A percentile compares a stretch with the other conserved stretches of the same genome.
These are phyloP conservation scores for Pterostichus niger DNA, from an alignment of 2,888 invertebrate species.

Conservation along the genomic window DNA sequence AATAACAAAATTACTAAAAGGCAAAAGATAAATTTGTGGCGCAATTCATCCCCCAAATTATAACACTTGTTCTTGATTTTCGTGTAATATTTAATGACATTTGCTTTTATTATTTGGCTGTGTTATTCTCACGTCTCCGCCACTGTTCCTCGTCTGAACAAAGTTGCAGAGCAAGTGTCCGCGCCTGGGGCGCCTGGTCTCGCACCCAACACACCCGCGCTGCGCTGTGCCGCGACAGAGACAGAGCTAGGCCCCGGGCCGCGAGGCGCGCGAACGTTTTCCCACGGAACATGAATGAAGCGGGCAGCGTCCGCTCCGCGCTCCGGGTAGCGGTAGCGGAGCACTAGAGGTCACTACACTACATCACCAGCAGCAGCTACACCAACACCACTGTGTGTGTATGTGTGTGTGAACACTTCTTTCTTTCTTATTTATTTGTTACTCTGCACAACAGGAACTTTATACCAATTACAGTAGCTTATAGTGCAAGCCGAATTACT, in stretches of 20 bases:
- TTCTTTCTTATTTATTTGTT: no score
- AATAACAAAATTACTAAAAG: no score
- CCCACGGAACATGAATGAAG: constrained; percentile 53
- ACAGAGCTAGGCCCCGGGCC: constrained; percentile 11
- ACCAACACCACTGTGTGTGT: background rate
- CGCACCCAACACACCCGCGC: constrained; percentile 10
- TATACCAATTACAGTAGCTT: no score
- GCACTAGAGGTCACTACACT: constrained; percentile 26
- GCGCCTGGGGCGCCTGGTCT: background rate
- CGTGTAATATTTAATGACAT: no score
- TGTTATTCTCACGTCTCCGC: background rate
- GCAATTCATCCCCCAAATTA: background rate
- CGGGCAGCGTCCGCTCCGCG: background rate
- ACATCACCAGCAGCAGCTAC: constrained; percentile 1
- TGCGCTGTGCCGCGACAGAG: background rate
- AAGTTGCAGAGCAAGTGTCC: background rate
- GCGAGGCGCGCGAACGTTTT: constrained; percentile 50
- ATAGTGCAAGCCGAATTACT: no score
- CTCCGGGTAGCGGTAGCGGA: constrained; percentile 38
- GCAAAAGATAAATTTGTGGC: no score
- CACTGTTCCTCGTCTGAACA: background rate
- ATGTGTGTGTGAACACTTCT: background rate
- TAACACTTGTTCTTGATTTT: no score
- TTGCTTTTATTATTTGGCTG: no score
- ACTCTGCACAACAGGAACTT: no score